A percentile compares a stretch with the other conserved stretches of the same genome.
Conservation (phyloP, 2,888 invertebrate genomes). For the Hydroisotoma schaefferi region DNA sequence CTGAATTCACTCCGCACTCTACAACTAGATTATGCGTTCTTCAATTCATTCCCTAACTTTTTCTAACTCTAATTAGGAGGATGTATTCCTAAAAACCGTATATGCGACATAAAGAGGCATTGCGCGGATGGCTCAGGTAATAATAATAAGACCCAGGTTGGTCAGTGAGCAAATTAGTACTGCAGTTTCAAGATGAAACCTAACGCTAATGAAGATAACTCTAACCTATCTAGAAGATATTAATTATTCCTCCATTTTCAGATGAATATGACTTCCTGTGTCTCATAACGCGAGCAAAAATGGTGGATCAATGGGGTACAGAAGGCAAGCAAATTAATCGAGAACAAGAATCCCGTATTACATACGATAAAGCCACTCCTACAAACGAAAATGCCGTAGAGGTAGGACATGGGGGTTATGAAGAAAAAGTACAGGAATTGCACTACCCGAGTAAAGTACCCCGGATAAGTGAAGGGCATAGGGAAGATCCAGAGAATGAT, state of each 20-base stretch:
- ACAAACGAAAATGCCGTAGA: too few relatives aligned
- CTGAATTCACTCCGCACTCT: not conserved
- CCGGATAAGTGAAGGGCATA: too few relatives aligned
- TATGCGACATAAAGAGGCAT: conserved; percentile 39
- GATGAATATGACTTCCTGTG: conserved; percentile 46
- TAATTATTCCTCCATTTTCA: too few relatives aligned
- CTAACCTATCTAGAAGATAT: too few relatives aligned
- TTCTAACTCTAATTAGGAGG: too few relatives aligned
- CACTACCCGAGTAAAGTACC: too few relatives aligned
- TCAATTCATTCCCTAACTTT: not conserved
- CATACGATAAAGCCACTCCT: conserved; percentile 10
- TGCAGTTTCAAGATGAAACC: too few relatives aligned
- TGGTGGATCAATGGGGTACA: conserved; percentile 21
- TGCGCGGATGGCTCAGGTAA: conserved; percentile 41
- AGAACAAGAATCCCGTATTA: not conserved
- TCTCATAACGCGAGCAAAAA: conserved; percentile 45
- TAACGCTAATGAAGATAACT: too few relatives aligned
- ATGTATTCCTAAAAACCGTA: conserved; percentile 27
- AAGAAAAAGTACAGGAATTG: conserved; percentile 4
- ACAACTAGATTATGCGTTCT: not conserved
- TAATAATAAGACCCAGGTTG: not conserved
- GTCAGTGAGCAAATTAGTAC: not conserved
- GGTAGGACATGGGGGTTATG: too few relatives aligned
- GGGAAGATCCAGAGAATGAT: too few relatives aligned
- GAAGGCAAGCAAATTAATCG: conserved; percentile 7